phyloP scores from a whole-genome alignment of 1,140 invertebrate genomes.

The Cydia pomonella region DNA sequence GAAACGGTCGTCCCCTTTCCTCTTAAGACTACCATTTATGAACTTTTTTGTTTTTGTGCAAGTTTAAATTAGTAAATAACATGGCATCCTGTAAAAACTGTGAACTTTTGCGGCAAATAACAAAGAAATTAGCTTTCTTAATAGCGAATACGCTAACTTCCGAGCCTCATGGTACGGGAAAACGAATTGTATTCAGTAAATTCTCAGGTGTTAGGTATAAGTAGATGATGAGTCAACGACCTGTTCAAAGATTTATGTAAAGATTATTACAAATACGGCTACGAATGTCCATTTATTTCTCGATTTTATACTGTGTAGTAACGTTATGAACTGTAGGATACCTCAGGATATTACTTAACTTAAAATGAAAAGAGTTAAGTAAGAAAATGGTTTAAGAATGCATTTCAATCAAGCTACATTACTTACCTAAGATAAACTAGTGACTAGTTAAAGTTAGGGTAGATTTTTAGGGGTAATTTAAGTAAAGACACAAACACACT shows the following conservation, averaged over 20 bases:
- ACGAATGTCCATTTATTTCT: not conserved
- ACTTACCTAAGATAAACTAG: slow-evolving; percentile 6
- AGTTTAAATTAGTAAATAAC: too few species aligned
- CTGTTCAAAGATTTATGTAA: not conserved
- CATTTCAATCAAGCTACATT: slow-evolving; percentile 25
- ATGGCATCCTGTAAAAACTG: too few species aligned
- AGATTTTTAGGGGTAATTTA: slow-evolving; percentile 22
- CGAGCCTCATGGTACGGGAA: too few species aligned
- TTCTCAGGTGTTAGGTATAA: not conserved
- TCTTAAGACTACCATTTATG: too few species aligned
- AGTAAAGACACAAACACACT: slow-evolving; percentile 43
- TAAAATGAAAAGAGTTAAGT: slow-evolving; percentile 33
- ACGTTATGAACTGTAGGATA: not conserved
- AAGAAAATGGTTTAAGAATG: slow-evolving; percentile 2
- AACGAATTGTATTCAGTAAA: not conserved
- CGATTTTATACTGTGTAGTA: not conserved
- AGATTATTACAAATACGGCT: not conserved
- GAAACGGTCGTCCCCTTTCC: too few species aligned
- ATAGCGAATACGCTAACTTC: too few species aligned
- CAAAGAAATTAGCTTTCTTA: too few species aligned
- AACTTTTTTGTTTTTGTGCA: too few species aligned
- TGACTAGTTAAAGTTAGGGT: not conserved
- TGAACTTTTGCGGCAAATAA: too few species aligned
- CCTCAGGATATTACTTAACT: slow-evolving; percentile 23
- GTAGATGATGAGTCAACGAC: slow-evolving; percentile 5